Percentiles rank a stretch among this genome's conserved stretches.
These are phyloP conservation scores for Phenganax stokvisi DNA, from an alignment of 92 coral and sea anemone genomes.

Conservation along the genomic window DNA sequence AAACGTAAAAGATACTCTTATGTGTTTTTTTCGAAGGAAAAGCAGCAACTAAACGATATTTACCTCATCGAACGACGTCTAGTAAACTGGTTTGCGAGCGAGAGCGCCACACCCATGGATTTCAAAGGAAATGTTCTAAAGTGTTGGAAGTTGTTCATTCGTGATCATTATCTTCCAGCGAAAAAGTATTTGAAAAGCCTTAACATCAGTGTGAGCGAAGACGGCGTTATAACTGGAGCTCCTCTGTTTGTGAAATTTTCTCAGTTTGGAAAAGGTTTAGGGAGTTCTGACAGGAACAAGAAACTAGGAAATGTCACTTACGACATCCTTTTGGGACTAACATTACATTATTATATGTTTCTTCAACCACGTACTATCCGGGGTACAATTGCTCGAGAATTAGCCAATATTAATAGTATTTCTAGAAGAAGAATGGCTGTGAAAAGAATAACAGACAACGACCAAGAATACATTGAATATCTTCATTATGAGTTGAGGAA, in stretches of 20 bases:
- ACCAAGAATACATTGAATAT: neutral
- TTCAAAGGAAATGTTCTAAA: constrained; percentile 38
- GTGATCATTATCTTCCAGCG: neutral
- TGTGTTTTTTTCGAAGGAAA: neutral
- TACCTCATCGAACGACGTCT: constrained; percentile 47
- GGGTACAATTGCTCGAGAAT: neutral
- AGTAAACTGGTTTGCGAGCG: constrained; percentile 53
- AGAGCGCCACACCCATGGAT: constrained; percentile 30
- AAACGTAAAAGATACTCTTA: no score
- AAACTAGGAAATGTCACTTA: constrained; percentile 15
- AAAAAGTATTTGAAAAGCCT: constrained; percentile 9
- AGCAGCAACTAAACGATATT: constrained; percentile 28
- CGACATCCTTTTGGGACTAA: constrained; percentile 5
- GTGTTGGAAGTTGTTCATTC: constrained; percentile 47
- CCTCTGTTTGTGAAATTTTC: constrained; percentile 27
- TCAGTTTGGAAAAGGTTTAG: constrained; percentile 1
- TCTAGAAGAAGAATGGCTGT: constrained; percentile 3
- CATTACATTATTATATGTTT: constrained; percentile 23
- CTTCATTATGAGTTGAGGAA: neutral
- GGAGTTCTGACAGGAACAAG: neutral
- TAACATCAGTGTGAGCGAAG: constrained; percentile 6
- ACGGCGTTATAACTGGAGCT: constrained; percentile 16
- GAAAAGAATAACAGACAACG: constrained; percentile 8
- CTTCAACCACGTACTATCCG: neutral
- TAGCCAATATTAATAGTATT: constrained; percentile 6